These are phyloP conservation scores for Liolophura sinensis DNA, from an alignment of 1,140 invertebrate genomes.

Conservation along the genomic window DNA sequence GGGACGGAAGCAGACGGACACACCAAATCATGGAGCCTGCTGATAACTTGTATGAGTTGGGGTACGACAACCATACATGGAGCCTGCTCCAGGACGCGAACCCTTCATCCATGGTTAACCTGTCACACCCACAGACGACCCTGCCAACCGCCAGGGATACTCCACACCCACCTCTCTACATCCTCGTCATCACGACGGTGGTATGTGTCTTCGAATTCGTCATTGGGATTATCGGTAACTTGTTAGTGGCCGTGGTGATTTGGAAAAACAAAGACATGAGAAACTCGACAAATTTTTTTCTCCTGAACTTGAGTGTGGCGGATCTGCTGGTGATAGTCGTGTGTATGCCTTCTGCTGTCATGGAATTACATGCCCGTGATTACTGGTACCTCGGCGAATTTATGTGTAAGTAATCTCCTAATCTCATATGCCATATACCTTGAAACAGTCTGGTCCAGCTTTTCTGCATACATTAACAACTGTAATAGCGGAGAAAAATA, in stretches of 20 bases:
- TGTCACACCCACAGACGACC: too few relatives aligned
- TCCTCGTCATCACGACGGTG: constrained; percentile 62
- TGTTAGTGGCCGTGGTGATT: constrained; percentile 34
- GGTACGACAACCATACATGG: too few relatives aligned
- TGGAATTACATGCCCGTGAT: constrained; percentile 76
- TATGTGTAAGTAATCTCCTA: constrained; percentile 70
- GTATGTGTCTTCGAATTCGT: constrained; percentile 37
- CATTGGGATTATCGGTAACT: constrained; percentile 37
- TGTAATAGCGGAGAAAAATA: too few relatives aligned
- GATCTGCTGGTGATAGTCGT: constrained; percentile 83
- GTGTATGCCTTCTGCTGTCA: constrained; percentile 83
- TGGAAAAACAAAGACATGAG: constrained; percentile 65
- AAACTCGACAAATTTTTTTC: constrained; percentile 81
- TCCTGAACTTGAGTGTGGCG: constrained; percentile 72
- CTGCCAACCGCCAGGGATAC: not conserved
- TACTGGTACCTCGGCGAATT: constrained; percentile 76
- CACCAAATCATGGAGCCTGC: too few relatives aligned
- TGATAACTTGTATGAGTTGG: too few relatives aligned
- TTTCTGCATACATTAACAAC: too few relatives aligned
- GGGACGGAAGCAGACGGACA: too few relatives aligned
- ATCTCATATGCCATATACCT: too few relatives aligned
- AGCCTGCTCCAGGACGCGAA: too few relatives aligned
- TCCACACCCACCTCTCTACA: constrained; percentile 72
- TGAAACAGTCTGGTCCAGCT: too few relatives aligned
- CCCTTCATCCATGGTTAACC: too few relatives aligned